Conservation (phyloP, 2,797 vertebrate species). For the Vireo griseus region DNA sequence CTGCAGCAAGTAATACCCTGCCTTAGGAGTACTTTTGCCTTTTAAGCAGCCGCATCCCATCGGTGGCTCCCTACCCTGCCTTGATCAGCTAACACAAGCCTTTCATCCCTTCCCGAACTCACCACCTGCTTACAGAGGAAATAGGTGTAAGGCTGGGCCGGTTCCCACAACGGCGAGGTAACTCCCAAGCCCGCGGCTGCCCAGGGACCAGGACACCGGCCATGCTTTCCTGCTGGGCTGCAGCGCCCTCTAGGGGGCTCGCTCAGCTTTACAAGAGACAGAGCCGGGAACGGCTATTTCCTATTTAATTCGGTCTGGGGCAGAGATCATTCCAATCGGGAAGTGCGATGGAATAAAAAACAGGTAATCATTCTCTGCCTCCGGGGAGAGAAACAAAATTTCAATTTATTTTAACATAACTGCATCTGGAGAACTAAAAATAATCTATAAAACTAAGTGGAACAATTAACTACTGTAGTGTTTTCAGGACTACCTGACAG, state of each 20-base stretch:
- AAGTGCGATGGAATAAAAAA: neutral
- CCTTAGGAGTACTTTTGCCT: neutral
- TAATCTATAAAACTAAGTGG: neutral
- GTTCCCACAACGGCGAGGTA: neutral
- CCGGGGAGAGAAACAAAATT: neutral
- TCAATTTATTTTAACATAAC: neutral
- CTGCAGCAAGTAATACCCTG: neutral
- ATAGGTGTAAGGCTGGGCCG: neutral
- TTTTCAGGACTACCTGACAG: neutral
- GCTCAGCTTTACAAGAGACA: neutral
- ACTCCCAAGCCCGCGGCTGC: neutral
- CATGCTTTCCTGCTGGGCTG: neutral
- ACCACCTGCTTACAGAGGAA: neutral
- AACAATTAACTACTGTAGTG: neutral
- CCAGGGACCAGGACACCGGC: fast-evolving
- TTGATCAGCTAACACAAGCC: neutral
- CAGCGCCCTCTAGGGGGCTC: slow-evolving; percentile 35
- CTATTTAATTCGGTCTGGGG: fast-evolving
- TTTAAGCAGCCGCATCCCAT: neutral
- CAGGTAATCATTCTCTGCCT: neutral
- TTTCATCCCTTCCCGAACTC: neutral
- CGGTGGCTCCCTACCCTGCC: neutral
- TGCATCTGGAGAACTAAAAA: neutral
- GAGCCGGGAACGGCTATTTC: fast-evolving
- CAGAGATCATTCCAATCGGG: neutral